A percentile compares a stretch with the other conserved stretches of the same genome.
Conservation (phyloP, 2,113 vertebrate species). For the Macrotus californicus region DNA sequence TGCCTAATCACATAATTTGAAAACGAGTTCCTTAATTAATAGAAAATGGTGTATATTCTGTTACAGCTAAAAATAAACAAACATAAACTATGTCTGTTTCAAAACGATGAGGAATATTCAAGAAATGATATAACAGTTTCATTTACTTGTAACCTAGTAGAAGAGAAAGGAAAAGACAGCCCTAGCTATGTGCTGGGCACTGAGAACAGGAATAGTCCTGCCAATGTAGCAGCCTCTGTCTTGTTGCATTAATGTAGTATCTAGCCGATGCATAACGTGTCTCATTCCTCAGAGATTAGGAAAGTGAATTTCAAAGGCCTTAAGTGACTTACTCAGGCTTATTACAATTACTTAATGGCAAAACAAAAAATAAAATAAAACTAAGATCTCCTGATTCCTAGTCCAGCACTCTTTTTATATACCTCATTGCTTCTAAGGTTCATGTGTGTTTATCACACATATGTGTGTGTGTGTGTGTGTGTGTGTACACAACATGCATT, state of each 20-base stretch:
- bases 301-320: background rate
- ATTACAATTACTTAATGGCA: background rate
- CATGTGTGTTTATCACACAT: background rate
- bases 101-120: background rate
- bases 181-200: background rate
- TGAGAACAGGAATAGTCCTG: background rate
- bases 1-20: background rate
- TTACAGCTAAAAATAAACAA: background rate
- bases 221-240: background rate
- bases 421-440: background rate
- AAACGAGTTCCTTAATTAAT: background rate
- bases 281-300: background rate
- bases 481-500: background rate
- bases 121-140: background rate
- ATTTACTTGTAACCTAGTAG: background rate
- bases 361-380: background rate
- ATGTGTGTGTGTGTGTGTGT: background rate
- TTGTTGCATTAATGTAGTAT: background rate
- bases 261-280: background rate
- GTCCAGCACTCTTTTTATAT: background rate
- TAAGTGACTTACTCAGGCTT: background rate
- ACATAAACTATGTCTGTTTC: background rate
- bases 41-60: background rate
- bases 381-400: background rate
- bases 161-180: background rate